Evolutionary conservation across 2,888 invertebrate species (phyloP).

Genomic region (Acanthosepion esculentum): DNA sequence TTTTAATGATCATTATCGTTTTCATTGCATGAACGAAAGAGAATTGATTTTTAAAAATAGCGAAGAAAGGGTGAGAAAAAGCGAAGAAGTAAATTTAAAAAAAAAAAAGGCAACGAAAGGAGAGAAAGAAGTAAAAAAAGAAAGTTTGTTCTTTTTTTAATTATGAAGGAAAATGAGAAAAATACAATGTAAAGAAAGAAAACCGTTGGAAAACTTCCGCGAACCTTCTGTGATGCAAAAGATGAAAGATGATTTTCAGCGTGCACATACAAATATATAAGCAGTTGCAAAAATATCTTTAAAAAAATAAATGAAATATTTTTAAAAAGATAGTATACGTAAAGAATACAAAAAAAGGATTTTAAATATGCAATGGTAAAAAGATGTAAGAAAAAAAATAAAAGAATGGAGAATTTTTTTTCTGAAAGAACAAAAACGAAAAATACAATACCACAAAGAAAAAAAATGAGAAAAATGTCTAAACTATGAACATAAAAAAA

Average conservation of each 20-base stretch:
- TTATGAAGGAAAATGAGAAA: neutral
- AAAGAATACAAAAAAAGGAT: neutral
- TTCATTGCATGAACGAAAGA: too few relatives aligned
- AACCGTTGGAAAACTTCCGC: neutral
- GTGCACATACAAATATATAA: neutral
- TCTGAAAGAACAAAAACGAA: neutral
- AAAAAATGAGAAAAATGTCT: neutral
- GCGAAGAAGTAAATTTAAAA: too few relatives aligned
- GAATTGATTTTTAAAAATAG: too few relatives aligned
- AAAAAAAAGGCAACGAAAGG: too few relatives aligned
- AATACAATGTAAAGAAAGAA: neutral
- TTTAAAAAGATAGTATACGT: neutral
- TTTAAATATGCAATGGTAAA: neutral
- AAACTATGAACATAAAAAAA: neutral
- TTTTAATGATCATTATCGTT: too few relatives aligned
- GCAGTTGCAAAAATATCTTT: neutral
- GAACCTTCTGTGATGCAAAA: neutral
- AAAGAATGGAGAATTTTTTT: neutral
- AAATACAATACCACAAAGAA: neutral
- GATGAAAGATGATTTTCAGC: constrained; percentile 1
- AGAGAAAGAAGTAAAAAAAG: too few relatives aligned
- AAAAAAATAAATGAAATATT: neutral
- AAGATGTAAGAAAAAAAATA: neutral
- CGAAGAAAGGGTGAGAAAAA: too few relatives aligned
- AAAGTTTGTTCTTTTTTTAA: too few relatives aligned